Evolutionary conservation across 2,113 vertebrate species (phyloP).

Genomic region (Jacana jacana): DNA sequence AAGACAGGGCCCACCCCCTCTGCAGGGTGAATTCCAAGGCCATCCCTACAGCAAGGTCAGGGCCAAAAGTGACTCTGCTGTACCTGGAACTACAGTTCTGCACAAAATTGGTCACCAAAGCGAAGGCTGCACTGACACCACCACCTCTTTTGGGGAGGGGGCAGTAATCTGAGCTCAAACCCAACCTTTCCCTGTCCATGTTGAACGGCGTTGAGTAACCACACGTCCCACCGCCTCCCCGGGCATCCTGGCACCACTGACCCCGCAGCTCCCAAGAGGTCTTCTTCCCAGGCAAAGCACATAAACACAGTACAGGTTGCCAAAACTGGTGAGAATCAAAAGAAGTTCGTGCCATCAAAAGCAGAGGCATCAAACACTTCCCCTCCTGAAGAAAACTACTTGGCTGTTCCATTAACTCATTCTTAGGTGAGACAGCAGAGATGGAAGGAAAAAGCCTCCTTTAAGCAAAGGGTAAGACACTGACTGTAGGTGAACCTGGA

Average conservation of each 20-base stretch:
- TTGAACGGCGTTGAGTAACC: not conserved
- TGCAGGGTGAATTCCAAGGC: too few relatives aligned
- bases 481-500: not conserved
- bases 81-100: not conserved
- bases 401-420: not conserved
- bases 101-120: not conserved
- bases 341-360: not conserved
- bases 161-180: not conserved
- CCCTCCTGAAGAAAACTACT: not conserved
- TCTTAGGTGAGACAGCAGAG: not conserved
- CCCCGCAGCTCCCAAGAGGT: not conserved
- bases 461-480: not conserved
- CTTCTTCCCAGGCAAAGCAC: not conserved
- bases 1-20: not conserved
- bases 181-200: too few relatives aligned
- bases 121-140: not conserved
- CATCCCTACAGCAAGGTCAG: not conserved
- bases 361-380: too few relatives aligned
- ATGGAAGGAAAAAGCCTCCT: not conserved
- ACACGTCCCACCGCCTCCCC: not conserved
- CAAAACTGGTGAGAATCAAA: not conserved
- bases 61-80: not conserved
- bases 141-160: not conserved
- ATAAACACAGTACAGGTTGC: not conserved
- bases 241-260: not conserved